Evolutionary conservation across 2,113 vertebrate genomes (phyloP).

Genomic region (Pogonocichla stellata): DNA sequence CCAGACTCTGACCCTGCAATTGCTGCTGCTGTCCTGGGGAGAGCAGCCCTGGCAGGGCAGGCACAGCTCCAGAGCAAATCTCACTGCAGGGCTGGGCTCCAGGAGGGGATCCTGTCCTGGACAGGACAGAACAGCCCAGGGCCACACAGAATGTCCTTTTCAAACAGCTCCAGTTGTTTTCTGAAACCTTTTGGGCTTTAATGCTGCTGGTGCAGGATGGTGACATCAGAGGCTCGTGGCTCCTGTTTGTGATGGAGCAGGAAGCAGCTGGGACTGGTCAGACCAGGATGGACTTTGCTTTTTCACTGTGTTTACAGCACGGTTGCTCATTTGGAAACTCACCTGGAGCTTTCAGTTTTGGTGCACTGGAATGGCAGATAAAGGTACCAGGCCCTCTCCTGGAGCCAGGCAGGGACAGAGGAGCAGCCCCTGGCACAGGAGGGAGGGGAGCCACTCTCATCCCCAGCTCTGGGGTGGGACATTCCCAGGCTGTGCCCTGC

Average conservation of each 20-base stretch:
- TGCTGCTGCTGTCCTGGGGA: background rate
- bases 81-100: no score
- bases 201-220: background rate
- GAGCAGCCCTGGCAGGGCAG: no score
- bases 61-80: no score
- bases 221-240: background rate
- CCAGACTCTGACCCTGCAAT: rapidly evolving
- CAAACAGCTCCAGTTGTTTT: background rate
- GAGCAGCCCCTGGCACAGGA: background rate
- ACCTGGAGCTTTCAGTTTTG: background rate
- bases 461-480: background rate
- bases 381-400: background rate
- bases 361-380: background rate
- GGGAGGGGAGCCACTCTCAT: background rate
- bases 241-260: background rate
- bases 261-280: background rate
- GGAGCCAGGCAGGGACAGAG: background rate
- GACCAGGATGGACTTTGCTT: constrained; percentile 33
- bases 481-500: background rate
- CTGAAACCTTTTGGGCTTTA: background rate
- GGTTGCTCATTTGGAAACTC: background rate
- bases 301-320: rapidly evolving
- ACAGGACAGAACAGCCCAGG: background rate
- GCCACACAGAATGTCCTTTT: background rate
- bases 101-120: background rate